Percentiles rank a stretch among this genome's conserved stretches.
phyloP scores from a whole-genome alignment of 2,888 invertebrate genomes.

The Trichogramma evanescens region DNA sequence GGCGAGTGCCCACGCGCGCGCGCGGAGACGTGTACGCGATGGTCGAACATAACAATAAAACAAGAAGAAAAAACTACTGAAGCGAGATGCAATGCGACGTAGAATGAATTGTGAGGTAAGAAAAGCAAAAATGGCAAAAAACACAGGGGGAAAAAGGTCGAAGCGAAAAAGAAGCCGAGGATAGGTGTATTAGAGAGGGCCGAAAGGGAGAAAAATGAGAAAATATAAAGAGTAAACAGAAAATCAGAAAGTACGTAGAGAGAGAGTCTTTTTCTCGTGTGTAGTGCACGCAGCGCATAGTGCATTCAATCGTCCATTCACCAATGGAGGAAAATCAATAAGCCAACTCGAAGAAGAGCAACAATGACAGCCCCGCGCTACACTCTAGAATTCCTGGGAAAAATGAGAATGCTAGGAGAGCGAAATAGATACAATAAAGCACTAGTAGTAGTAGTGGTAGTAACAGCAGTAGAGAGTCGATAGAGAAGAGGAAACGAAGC shows the following conservation, averaged over 20 bases:
- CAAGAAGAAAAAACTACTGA: not conserved
- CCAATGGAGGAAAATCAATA: conserved; percentile 19
- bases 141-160: not conserved
- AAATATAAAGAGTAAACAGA: not conserved
- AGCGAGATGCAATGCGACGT: not conserved
- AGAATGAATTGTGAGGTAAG: not conserved
- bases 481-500: not conserved
- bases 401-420: not conserved
- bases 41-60: conserved; percentile 17
- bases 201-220: not conserved
- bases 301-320: conserved; percentile 18
- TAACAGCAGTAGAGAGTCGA: not conserved
- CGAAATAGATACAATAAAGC: not conserved
- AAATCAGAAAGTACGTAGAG: not conserved
- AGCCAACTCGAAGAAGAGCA: conserved; percentile 16
- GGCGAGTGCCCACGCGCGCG: conserved; percentile 16
- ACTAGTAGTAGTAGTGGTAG: conserved; percentile 6
- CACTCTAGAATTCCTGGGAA: no score
- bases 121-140: not conserved
- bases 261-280: not conserved
- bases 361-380: not conserved
- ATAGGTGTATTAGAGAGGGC: not conserved
- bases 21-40: conserved; percentile 5
- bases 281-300: not conserved
- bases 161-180: not conserved